These are phyloP conservation scores for Brevipalpus yothersi DNA, from an alignment of 1,140 invertebrate species.

Conservation along the genomic window DNA sequence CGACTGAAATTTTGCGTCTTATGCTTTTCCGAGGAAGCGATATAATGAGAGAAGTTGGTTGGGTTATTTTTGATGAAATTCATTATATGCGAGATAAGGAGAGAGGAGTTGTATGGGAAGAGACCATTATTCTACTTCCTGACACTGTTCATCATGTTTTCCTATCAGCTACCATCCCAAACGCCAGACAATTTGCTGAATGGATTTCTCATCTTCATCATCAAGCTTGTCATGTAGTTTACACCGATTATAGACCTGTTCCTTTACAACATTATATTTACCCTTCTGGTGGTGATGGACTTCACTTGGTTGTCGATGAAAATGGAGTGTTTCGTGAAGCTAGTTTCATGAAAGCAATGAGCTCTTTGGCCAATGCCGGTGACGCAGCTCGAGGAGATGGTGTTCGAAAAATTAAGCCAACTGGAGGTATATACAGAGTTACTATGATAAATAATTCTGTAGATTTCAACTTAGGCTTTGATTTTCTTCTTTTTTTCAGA, in stretches of 20 bases:
- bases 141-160: slow-evolving; percentile 98
- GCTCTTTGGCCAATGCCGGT: slow-evolving; percentile 42
- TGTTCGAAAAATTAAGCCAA: slow-evolving; percentile 27
- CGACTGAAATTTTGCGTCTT: slow-evolving; percentile 93
- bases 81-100: slow-evolving; percentile 99
- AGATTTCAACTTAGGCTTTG: neutral
- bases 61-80: slow-evolving; percentile 99
- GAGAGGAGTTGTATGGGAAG: slow-evolving; percentile 97
- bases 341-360: slow-evolving; percentile 90
- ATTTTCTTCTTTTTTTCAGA: slow-evolving; percentile 13
- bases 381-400: slow-evolving; percentile 48
- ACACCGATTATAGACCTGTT: slow-evolving; percentile 90
- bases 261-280: slow-evolving; percentile 96
- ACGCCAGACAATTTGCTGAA: slow-evolving; percentile 88
- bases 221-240: slow-evolving; percentile 83
- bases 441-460: slow-evolving; percentile 3
- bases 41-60: slow-evolving; percentile 91
- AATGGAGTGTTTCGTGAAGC: slow-evolving; percentile 83
- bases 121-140: slow-evolving; percentile 87
- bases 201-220: slow-evolving; percentile 93
- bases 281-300: slow-evolving; percentile 71
- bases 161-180: slow-evolving; percentile 95
- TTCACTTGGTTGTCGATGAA: slow-evolving; percentile 88
- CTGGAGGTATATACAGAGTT: slow-evolving; percentile 13
- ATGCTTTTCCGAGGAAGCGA: slow-evolving; percentile 98